Conservation (phyloP, 2,113 vertebrate genomes). For the Phainopepla nitens region DNA sequence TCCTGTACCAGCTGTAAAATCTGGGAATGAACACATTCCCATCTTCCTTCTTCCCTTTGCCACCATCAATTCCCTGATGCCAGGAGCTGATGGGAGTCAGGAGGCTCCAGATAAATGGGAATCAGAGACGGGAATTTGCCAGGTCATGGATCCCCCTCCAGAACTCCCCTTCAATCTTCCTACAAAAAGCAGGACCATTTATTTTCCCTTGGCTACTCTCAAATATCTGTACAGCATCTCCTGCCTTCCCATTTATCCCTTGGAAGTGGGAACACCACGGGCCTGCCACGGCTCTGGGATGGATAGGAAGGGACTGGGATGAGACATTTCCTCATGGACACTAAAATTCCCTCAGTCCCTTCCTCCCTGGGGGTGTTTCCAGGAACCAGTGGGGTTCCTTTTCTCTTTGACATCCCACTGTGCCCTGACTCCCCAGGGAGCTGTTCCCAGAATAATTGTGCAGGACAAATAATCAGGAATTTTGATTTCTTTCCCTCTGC, state of each 20-base stretch:
- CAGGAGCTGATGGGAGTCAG: neutral
- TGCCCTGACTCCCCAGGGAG: neutral
- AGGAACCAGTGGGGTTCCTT: neutral
- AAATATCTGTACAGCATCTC: neutral
- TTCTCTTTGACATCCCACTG: neutral
- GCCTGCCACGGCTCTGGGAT: neutral
- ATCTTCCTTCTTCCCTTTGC: neutral
- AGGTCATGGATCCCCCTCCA: neutral
- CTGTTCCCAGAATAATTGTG: neutral
- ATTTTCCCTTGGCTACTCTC: neutral
- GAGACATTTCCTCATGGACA: neutral
- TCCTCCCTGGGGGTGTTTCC: neutral
- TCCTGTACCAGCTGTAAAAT: neutral
- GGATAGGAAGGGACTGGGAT: neutral
- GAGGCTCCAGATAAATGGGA: neutral
- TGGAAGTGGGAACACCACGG: accelerated
- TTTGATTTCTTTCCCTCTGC: neutral
- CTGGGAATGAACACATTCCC: accelerated
- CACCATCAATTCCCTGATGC: neutral
- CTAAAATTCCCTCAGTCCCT: neutral
- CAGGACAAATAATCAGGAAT: neutral
- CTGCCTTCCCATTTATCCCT: neutral
- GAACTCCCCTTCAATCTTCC: neutral
- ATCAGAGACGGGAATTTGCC: neutral
- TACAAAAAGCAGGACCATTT: neutral